Conservation (phyloP, 2,888 invertebrate genomes). For the Lasioglossum malachurum region DNA sequence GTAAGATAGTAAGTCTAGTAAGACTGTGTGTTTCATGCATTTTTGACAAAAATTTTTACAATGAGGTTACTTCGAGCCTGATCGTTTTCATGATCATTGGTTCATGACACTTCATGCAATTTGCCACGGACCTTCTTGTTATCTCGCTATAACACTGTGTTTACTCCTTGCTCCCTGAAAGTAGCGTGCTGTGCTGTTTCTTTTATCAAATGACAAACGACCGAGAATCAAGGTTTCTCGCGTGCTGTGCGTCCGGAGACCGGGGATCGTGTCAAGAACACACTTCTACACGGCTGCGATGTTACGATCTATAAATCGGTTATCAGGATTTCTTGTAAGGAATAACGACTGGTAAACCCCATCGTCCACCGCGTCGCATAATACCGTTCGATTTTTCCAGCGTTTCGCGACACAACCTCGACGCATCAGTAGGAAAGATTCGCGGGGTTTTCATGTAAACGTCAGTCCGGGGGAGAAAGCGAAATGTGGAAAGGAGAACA, state of each 20-base stretch:
- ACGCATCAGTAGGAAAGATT: slow-evolving; percentile 1
- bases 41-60: no score
- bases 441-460: slow-evolving; percentile 74
- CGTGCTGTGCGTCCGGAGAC: slow-evolving; percentile 25
- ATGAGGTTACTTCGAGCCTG: no score
- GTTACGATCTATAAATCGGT: slow-evolving; percentile 47
- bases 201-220: slow-evolving; percentile 54
- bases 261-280: slow-evolving; percentile 2
- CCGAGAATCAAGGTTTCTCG: slow-evolving; percentile 14
- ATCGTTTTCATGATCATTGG: no score
- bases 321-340: slow-evolving; percentile 54
- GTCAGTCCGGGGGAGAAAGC: slow-evolving; percentile 74
- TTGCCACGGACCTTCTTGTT: no score
- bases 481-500: slow-evolving; percentile 67
- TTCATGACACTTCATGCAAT: no score
- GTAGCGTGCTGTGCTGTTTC: slow-evolving; percentile 8
- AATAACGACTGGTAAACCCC: neutral
- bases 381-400: slow-evolving; percentile 14
- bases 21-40: no score
- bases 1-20: no score
- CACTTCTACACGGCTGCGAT: slow-evolving; percentile 40
- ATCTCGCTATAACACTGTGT: neutral
- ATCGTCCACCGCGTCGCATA: neutral
- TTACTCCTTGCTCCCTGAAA: slow-evolving; percentile 4
- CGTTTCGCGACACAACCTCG: slow-evolving; percentile 26